phyloP scores from a whole-genome alignment of 2,113 vertebrate genomes.

The Malaclemys terrapin region DNA sequence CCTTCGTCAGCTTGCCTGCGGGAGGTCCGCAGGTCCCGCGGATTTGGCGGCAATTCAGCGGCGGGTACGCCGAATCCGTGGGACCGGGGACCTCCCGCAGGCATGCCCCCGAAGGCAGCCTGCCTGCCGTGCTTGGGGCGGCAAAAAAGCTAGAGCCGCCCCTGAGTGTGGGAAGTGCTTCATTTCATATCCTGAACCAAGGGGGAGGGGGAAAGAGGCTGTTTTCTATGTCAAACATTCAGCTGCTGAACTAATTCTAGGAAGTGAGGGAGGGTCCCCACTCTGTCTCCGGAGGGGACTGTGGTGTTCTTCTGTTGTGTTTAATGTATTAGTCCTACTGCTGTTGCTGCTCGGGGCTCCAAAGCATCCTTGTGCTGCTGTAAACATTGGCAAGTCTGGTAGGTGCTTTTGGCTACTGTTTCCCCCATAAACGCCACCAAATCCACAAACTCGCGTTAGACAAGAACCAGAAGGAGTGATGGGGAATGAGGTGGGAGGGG shows the following conservation, averaged over 20 bases:
- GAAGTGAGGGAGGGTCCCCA: neutral
- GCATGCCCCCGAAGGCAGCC: no score
- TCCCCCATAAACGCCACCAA: neutral
- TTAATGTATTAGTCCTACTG: neutral
- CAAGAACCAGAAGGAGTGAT: neutral
- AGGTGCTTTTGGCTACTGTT: neutral
- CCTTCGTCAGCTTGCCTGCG: no score
- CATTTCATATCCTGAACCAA: accelerated
- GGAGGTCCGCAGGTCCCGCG: no score
- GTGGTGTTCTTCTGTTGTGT: neutral
- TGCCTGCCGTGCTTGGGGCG: no score
- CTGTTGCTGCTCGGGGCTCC: neutral
- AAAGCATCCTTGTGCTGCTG: accelerated
- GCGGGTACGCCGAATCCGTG: no score
- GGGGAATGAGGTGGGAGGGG: neutral
- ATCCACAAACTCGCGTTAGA: neutral
- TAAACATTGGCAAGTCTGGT: neutral
- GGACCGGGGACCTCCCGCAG: no score
- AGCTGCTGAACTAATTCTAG: neutral
- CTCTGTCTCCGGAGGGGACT: neutral
- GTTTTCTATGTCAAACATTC: neutral
- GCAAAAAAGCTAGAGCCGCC: no score
- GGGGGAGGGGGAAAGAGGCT: neutral
- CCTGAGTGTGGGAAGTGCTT: neutral
- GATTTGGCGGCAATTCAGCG: no score